Evolutionary conservation across 2,113 vertebrate species (phyloP), one percentile per base, ranked within the genome.

Genomic region (Platanista minor): DNA sequence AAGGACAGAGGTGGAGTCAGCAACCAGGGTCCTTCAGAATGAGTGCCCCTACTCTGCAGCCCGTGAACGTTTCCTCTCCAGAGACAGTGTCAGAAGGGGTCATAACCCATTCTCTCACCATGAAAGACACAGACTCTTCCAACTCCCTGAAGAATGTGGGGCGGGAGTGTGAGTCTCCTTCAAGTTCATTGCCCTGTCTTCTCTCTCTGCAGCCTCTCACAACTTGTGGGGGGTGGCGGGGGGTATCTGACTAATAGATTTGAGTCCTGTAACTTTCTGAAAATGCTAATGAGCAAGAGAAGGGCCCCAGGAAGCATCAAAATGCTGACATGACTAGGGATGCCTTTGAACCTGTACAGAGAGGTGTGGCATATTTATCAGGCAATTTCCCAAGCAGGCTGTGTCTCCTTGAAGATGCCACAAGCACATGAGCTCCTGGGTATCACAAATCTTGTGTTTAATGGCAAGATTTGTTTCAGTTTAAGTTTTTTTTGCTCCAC

Each of bases 231-330:
- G 6, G 17, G 67, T n/a, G 62, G 75, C 1, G 15, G 39, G 15
- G n/a, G 41, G 14, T 61, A 69, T 84, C 54, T 90, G n/a, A 43
- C 78, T 31, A 71, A 74, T 15, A 46, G 36, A 83, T 91, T 12
- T 59, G 82, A 96, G 67, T 61, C 95, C 15, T 31, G 23, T 69
- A 88, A 97, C 91, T 80, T 97, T 97, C 87, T 49, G 23, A 90
- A 98, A 96, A 97, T 97, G 97, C 95, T 95, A 98, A 98, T 96
- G 74, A 91, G 57, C 77, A 81, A n/a, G 75, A 88, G 18, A 92
- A 95, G 43, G 90, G 21, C 97, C 94, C 93, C 96, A 96, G 95
- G 98, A 98, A 90, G 54, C 97, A 46, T 95, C 93, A 85, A 86
- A 72, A 87, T 36, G 27, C 94, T 95, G 97, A 87, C 95, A 69